phyloP scores from a whole-genome alignment of 2,888 invertebrate genomes.

The Papilio demoleus region DNA sequence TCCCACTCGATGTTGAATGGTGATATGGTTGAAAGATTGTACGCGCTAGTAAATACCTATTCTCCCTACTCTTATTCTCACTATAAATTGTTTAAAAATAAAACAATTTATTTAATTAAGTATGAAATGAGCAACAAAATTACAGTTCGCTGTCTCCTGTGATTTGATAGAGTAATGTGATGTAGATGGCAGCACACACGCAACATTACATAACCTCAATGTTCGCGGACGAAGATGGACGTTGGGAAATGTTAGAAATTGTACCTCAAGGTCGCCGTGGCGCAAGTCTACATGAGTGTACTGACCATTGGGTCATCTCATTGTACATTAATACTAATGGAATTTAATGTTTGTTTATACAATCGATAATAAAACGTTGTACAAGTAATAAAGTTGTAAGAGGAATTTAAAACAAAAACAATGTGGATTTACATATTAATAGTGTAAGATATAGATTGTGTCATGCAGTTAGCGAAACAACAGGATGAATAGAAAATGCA shows the following conservation, averaged over 20 bases:
- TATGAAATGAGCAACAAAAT: constrained; percentile 2
- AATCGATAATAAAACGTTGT: too few relatives aligned
- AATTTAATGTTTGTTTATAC: constrained; percentile 14
- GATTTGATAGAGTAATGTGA: constrained; percentile 15
- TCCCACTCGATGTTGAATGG: too few relatives aligned
- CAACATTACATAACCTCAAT: constrained; percentile 42
- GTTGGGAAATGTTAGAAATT: constrained; percentile 44
- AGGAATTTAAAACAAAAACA: not conserved
- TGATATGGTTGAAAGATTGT: too few relatives aligned
- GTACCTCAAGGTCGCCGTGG: constrained; percentile 41
- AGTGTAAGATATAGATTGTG: not conserved
- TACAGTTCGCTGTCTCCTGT: not conserved
- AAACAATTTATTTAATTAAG: not conserved
- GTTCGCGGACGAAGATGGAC: constrained; percentile 43
- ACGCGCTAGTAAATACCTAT: too few relatives aligned
- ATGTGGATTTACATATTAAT: not conserved
- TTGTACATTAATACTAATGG: not conserved
- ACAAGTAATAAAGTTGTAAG: too few relatives aligned
- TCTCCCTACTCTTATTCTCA: too few relatives aligned
- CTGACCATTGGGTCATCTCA: constrained; percentile 17
- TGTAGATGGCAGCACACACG: constrained; percentile 6
- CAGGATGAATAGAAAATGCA: not conserved
- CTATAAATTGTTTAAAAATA: too few relatives aligned
- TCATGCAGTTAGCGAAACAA: not conserved
- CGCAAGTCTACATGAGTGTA: constrained; percentile 32